A percentile compares a stretch with the other conserved stretches of the same genome.
These are phyloP conservation scores for Peribatodes rhomboidaria DNA, from an alignment of 2,888 invertebrate genomes.

Conservation along the genomic window DNA sequence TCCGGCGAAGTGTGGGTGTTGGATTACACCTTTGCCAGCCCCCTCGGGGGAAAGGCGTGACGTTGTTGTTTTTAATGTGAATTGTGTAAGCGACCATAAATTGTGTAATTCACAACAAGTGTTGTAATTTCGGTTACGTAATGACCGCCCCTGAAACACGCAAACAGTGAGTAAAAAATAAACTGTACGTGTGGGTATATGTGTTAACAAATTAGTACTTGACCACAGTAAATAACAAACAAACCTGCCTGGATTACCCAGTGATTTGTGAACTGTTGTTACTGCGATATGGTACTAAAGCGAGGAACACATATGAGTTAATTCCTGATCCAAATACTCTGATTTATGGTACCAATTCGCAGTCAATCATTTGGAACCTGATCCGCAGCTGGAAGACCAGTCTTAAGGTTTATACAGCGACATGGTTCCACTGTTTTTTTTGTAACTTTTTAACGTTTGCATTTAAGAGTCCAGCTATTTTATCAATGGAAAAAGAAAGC, in stretches of 20 bases:
- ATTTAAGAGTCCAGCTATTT: no score
- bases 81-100: slow-evolving; percentile 29
- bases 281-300: slow-evolving; percentile 2
- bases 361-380: background rate
- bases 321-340: background rate
- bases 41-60: no score
- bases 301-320: background rate
- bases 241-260: slow-evolving; percentile 3
- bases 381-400: background rate
- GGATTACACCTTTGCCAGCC: no score
- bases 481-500: no score
- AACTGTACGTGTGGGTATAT: background rate
- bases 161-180: slow-evolving; percentile 7
- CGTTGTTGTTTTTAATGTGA: slow-evolving; percentile 13
- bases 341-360: background rate
- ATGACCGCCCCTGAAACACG: slow-evolving; percentile 23
- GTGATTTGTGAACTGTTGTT: slow-evolving; percentile 4
- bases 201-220: slow-evolving; percentile 9
- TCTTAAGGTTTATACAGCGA: background rate
- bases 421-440: background rate
- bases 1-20: no score
- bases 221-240: slow-evolving; percentile 8
- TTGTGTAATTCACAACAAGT: slow-evolving; percentile 20
- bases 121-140: slow-evolving; percentile 25
- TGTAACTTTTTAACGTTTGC: no score